phyloP scores from a whole-genome alignment of 1,140 invertebrate genomes.

The Lordiphosa stackelbergi region DNA sequence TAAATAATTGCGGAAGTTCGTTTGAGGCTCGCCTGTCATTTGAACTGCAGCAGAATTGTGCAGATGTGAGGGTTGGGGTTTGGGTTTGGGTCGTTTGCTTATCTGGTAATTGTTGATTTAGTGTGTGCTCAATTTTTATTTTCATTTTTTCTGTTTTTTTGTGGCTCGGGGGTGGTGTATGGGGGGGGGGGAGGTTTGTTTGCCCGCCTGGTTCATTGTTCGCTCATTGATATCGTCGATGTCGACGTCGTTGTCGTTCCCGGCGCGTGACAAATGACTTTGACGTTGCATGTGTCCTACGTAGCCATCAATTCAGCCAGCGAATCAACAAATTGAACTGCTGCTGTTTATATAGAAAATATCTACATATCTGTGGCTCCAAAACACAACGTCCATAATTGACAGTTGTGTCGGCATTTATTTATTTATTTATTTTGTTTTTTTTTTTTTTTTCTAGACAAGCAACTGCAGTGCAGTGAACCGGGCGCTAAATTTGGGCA shows the following conservation, averaged over 20 bases:
- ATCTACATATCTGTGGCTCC: constrained; percentile 40
- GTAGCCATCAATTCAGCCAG: constrained; percentile 56
- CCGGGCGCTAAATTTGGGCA: constrained; percentile 65
- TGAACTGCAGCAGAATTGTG: constrained; percentile 26
- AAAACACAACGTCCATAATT: constrained; percentile 62
- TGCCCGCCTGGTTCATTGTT: constrained; percentile 67
- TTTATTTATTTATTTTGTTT: constrained; percentile 42
- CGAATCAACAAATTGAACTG: constrained; percentile 66
- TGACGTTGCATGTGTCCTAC: constrained; percentile 65
- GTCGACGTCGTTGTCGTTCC: constrained; percentile 36
- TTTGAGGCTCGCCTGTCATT: constrained; percentile 45
- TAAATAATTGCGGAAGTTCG: constrained; percentile 72
- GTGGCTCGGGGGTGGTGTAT: constrained; percentile 2
- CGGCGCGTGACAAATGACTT: constrained; percentile 74
- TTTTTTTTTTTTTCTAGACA: constrained; percentile 30
- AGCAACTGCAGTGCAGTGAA: constrained; percentile 55
- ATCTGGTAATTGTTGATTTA: constrained; percentile 75
- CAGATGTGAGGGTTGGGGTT: constrained; percentile 20
- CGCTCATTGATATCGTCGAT: constrained; percentile 57
- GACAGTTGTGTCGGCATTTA: constrained; percentile 71
- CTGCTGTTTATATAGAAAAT: constrained; percentile 56
- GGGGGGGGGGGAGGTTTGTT: constrained; percentile 34
- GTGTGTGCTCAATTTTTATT: constrained; percentile 65
- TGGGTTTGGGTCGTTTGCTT: constrained; percentile 41
- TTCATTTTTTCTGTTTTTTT: constrained; percentile 35